phyloP scores from a whole-genome alignment of 2,113 vertebrate species.

The Pleuronectes platessa region DNA sequence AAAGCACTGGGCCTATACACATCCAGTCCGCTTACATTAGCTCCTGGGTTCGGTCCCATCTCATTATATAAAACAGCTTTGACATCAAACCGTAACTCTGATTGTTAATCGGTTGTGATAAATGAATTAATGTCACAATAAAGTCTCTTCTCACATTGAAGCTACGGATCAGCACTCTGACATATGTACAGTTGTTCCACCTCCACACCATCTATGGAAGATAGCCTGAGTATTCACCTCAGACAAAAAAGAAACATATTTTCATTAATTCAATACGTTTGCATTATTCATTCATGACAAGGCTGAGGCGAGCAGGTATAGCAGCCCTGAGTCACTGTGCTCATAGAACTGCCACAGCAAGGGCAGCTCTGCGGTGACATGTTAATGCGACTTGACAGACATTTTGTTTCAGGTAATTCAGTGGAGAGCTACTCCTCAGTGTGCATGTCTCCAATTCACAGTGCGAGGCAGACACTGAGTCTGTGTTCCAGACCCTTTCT shows the following conservation, averaged over 20 bases:
- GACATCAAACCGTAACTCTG: too few relatives aligned
- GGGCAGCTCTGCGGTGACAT: slow-evolving; percentile 12
- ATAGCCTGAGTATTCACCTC: not conserved
- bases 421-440: slow-evolving; percentile 9
- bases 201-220: not conserved
- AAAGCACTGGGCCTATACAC: too few relatives aligned
- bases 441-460: slow-evolving; percentile 19
- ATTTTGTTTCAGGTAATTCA: slow-evolving; percentile 46
- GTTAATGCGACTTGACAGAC: slow-evolving; percentile 25
- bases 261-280: not conserved
- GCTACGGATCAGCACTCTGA: not conserved
- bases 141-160: too few relatives aligned
- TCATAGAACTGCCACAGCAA: slow-evolving; percentile 2
- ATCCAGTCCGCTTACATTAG: too few relatives aligned
- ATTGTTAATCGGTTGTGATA: not conserved
- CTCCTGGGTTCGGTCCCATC: not conserved
- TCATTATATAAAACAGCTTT: not conserved
- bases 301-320: not conserved
- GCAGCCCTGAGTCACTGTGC: not conserved
- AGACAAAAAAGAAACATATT: not conserved
- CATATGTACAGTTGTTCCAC: not conserved
- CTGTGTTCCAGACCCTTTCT: slow-evolving; percentile 26
- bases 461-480: slow-evolving; percentile 10
- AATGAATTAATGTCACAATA: not conserved
- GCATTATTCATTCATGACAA: not conserved